Percentiles rank a stretch among this genome's conserved stretches.
Evolutionary conservation across 2,113 vertebrate species (phyloP).

Genomic region (Dolichallabes microphthalmus): DNA sequence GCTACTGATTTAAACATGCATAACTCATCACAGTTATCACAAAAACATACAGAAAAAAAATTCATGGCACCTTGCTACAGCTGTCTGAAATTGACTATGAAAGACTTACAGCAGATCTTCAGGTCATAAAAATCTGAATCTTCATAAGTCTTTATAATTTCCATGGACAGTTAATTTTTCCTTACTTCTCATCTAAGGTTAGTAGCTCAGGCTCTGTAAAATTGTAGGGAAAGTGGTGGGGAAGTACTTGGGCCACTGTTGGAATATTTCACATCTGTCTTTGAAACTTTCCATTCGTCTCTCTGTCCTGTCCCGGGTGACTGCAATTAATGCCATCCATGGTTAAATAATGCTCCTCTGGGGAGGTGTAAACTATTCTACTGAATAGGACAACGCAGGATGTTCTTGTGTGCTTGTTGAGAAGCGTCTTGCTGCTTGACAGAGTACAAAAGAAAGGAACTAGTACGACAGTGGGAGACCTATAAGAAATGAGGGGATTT

Average conservation of each 20-base stretch:
- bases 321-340: constrained; percentile 45
- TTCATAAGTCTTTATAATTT: not conserved
- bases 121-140: too few relatives aligned
- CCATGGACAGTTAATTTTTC: not conserved
- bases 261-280: constrained; percentile 50
- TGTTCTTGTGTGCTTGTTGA: constrained; percentile 42
- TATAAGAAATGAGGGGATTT: constrained; percentile 14
- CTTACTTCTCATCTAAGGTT: not conserved
- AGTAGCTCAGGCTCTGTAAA: not conserved
- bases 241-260: constrained; percentile 23
- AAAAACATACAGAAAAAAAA: too few relatives aligned
- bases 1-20: too few relatives aligned
- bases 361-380: constrained; percentile 52
- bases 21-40: too few relatives aligned
- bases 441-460: constrained; percentile 46
- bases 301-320: constrained; percentile 42
- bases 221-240: constrained; percentile 5
- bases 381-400: constrained; percentile 21
- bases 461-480: constrained; percentile 31
- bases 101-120: too few relatives aligned
- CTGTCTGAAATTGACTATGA: too few relatives aligned
- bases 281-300: constrained; percentile 50
- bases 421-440: constrained; percentile 45
- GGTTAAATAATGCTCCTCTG: constrained; percentile 51
- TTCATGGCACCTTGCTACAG: too few relatives aligned